phyloP scores from a whole-genome alignment of 2,888 invertebrate species.

The Epistrophe eligans region DNA sequence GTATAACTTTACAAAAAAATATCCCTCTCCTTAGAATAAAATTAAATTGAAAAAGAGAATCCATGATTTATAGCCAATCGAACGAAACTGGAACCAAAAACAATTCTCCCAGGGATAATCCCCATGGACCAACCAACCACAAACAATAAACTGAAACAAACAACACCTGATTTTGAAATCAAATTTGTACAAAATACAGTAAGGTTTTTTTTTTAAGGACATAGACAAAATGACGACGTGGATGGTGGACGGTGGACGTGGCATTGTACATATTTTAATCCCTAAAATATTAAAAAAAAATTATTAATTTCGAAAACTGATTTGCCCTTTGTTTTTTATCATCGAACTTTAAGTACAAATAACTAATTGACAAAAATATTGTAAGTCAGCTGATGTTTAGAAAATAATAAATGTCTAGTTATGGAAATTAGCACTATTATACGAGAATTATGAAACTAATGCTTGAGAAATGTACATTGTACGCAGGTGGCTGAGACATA shows the following conservation, averaged over 20 bases:
- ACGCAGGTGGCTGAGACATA: too few relatives aligned
- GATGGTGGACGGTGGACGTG: neutral
- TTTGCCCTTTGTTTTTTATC: too few relatives aligned
- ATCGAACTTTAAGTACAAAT: too few relatives aligned
- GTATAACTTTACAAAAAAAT: neutral
- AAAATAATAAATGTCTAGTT: too few relatives aligned
- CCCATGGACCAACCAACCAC: slow-evolving; percentile 10
- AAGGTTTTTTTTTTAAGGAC: neutral
- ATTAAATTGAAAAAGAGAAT: slow-evolving; percentile 31
- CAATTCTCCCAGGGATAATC: slow-evolving; percentile 15
- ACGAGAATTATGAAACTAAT: too few relatives aligned
- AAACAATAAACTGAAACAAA: slow-evolving; percentile 36
- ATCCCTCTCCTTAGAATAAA: slow-evolving; percentile 5
- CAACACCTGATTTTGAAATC: slow-evolving; percentile 29
- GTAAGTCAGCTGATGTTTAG: too few relatives aligned
- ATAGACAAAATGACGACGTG: neutral
- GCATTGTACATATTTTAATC: neutral
- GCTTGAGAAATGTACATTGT: too few relatives aligned
- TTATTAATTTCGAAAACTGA: neutral
- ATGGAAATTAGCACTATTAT: too few relatives aligned
- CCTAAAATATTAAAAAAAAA: neutral
- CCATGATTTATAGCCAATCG: slow-evolving; percentile 39
- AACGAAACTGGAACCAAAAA: slow-evolving; percentile 22
- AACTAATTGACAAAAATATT: too few relatives aligned
- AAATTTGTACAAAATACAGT: slow-evolving; percentile 12